Percentiles rank a stretch among this genome's conserved stretches.
phyloP scores from a whole-genome alignment of 1,140 invertebrate species.

The Drosophila nannoptera region DNA sequence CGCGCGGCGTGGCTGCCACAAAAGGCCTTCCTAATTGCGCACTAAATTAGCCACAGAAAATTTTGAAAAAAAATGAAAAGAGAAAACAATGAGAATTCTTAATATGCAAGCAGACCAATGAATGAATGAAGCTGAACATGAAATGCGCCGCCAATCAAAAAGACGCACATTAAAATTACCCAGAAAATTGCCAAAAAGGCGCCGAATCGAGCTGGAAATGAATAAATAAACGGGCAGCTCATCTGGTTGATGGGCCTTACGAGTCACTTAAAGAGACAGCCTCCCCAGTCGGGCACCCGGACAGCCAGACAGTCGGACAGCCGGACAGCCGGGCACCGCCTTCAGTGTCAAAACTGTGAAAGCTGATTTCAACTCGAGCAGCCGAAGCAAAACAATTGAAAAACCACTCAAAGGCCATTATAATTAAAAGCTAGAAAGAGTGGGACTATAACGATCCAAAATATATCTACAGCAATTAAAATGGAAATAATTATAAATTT shows the following conservation, averaged over 20 bases:
- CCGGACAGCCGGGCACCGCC: constrained; percentile 47
- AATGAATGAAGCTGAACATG: constrained; percentile 61
- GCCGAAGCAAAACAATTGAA: constrained; percentile 62
- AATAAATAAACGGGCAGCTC: constrained; percentile 36
- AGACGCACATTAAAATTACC: constrained; percentile 71
- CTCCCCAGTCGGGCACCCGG: neutral
- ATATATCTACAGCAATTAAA: constrained; percentile 1
- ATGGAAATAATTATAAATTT: neutral
- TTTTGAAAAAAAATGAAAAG: no score
- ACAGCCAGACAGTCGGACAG: constrained; percentile 27
- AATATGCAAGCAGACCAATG: constrained; percentile 31
- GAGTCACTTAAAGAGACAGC: constrained; percentile 37
- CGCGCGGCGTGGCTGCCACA: constrained; percentile 52
- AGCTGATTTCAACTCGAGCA: constrained; percentile 62
- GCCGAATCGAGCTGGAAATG: constrained; percentile 45
- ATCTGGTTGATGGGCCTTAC: constrained; percentile 33
- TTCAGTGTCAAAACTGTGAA: constrained; percentile 69
- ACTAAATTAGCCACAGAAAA: constrained; percentile 53
- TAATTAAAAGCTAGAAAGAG: constrained; percentile 33
- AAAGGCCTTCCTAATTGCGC: constrained; percentile 72
- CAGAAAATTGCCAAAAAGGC: constrained; percentile 68
- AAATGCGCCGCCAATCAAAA: constrained; percentile 74
- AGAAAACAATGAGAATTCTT: constrained; percentile 12
- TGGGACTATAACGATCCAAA: constrained; percentile 5
- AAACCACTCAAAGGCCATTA: constrained; percentile 40